Percentiles rank a stretch among this genome's conserved stretches.
phyloP scores from a whole-genome alignment of 2,113 vertebrate species.

The Spea bombifrons region DNA sequence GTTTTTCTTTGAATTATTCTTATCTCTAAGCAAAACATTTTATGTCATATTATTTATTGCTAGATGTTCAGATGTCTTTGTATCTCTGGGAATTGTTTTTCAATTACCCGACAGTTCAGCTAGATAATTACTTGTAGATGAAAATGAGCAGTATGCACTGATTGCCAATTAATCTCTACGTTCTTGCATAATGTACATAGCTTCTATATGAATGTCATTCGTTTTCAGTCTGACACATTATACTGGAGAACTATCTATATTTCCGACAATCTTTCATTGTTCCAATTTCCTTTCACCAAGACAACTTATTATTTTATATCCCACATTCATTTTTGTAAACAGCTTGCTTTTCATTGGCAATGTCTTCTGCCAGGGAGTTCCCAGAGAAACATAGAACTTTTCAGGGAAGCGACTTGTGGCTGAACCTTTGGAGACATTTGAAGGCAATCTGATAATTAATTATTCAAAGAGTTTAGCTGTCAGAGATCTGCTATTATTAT shows the following conservation, averaged over 20 bases:
- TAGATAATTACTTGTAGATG: conserved; percentile 34
- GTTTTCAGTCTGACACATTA: conserved; percentile 28
- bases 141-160: conserved; percentile 19
- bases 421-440: background rate
- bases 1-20: conserved; percentile 36
- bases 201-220: conserved; percentile 30
- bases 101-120: conserved; percentile 15
- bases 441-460: background rate
- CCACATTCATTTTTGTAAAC: conserved; percentile 33
- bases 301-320: conserved; percentile 34
- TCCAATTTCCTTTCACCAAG: conserved; percentile 27
- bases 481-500: no score
- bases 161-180: conserved; percentile 32
- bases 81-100: conserved; percentile 20
- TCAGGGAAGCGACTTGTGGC: background rate
- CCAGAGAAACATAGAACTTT: background rate
- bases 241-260: conserved; percentile 27
- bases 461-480: background rate
- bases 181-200: conserved; percentile 9
- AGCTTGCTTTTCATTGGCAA: conserved; percentile 17
- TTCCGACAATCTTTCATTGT: conserved; percentile 28
- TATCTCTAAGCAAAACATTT: conserved; percentile 40
- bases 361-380: conserved; percentile 2
- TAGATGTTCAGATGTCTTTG: conserved; percentile 27
- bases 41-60: conserved; percentile 44